These are phyloP conservation scores for Battus philenor DNA, from an alignment of 1,140 invertebrate genomes.

Conservation along the genomic window DNA sequence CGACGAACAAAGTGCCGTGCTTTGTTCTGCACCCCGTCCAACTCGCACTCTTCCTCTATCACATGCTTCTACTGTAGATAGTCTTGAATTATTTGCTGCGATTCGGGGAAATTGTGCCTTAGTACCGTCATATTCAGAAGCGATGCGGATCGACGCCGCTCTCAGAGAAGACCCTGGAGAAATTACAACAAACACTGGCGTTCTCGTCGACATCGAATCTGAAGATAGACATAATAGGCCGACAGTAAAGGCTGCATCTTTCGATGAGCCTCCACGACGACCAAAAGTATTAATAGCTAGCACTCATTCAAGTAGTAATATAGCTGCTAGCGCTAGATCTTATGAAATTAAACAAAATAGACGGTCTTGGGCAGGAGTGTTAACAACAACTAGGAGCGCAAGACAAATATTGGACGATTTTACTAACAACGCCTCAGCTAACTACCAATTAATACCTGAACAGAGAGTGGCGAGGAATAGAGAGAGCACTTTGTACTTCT, in stretches of 20 bases:
- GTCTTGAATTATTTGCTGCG: slow-evolving; percentile 60
- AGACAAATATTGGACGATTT: slow-evolving; percentile 64
- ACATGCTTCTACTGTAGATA: slow-evolving; percentile 70
- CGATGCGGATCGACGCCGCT: slow-evolving; percentile 75
- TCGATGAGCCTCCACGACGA: slow-evolving; percentile 57
- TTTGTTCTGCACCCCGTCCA: slow-evolving; percentile 81
- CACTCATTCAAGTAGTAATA: slow-evolving; percentile 60
- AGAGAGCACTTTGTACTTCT: slow-evolving; percentile 75
- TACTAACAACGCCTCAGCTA: slow-evolving; percentile 36
- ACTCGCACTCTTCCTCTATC: slow-evolving; percentile 82
- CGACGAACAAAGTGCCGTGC: slow-evolving; percentile 77
- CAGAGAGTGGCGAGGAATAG: slow-evolving; percentile 40
- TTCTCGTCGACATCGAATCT: slow-evolving; percentile 45
- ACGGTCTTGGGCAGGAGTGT: slow-evolving; percentile 60
- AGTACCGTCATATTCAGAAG: slow-evolving; percentile 79
- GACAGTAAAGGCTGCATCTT: slow-evolving; percentile 56
- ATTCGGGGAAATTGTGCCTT: slow-evolving; percentile 72
- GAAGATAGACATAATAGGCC: slow-evolving; percentile 33
- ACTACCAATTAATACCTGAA: slow-evolving; percentile 56
- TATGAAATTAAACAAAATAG: slow-evolving; percentile 61
- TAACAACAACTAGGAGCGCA: slow-evolving; percentile 55
- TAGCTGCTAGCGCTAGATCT: slow-evolving; percentile 35
- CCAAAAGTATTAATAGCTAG: slow-evolving; percentile 44
- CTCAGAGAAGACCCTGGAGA: slow-evolving; percentile 58
- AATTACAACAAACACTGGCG: slow-evolving; percentile 30